phyloP scores from a whole-genome alignment of 2,113 vertebrate genomes.

The Gasterosteus nipponicus region DNA sequence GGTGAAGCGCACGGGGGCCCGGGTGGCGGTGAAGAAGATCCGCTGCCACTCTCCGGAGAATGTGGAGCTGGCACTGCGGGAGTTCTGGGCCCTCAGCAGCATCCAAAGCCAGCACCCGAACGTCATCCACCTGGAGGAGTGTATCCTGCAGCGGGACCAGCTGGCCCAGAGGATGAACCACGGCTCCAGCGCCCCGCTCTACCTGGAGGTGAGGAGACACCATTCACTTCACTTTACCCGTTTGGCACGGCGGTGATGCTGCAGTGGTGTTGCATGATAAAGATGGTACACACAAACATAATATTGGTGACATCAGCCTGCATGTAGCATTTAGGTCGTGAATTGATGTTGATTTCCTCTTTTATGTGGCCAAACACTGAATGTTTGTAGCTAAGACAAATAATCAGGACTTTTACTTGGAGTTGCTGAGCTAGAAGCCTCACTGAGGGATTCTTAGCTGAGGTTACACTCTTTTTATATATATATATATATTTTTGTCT shows the following conservation, averaged over 20 bases:
- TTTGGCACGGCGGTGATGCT: too few species aligned
- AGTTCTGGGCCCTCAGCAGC: conserved; percentile 99
- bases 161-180: conserved; percentile 97
- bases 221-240: too few species aligned
- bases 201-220: conserved; percentile 87
- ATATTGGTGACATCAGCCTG: background rate
- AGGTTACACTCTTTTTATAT: background rate
- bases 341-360: background rate
- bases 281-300: background rate
- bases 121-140: conserved; percentile 98
- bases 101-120: conserved; percentile 98
- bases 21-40: conserved; percentile 97
- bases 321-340: background rate
- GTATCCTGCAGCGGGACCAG: conserved; percentile 93
- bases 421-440: background rate
- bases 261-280: background rate
- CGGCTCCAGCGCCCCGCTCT: conserved; percentile 93
- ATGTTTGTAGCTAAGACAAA: background rate
- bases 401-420: too few species aligned
- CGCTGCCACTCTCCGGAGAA: conserved; percentile 97
- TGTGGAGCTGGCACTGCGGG: conserved; percentile 94
- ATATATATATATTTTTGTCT: background rate
- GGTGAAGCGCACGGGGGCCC: conserved; percentile 89
- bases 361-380: background rate
- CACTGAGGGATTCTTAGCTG: background rate